phyloP scores from a whole-genome alignment of 2,113 vertebrate genomes.

The Elephantulus edwardii region DNA sequence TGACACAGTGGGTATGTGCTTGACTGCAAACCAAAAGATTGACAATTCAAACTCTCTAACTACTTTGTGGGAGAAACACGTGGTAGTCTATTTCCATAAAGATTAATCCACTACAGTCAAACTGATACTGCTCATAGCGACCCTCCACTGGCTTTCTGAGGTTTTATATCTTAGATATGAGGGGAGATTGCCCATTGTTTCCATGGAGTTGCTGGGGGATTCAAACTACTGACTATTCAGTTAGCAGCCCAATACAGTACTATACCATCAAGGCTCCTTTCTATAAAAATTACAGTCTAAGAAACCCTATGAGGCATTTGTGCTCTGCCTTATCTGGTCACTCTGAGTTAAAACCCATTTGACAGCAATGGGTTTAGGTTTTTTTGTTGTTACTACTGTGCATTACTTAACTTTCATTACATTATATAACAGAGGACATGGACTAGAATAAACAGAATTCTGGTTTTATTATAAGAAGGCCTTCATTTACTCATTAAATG shows the following conservation, averaged over 20 bases:
- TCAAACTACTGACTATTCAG: too few species aligned
- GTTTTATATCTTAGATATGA: too few species aligned
- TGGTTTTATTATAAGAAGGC: conserved; percentile 30
- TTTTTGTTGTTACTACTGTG: background rate
- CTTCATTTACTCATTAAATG: conserved; percentile 14
- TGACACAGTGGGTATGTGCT: background rate
- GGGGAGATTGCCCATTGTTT: too few species aligned
- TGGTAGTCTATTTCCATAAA: background rate
- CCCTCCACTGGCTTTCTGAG: too few species aligned
- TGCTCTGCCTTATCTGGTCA: background rate
- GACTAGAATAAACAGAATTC: conserved; percentile 18
- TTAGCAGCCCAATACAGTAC: too few species aligned
- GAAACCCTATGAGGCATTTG: background rate
- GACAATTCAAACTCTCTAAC: too few species aligned
- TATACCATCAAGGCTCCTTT: background rate
- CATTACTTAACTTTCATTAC: conserved; percentile 37
- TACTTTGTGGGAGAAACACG: background rate
- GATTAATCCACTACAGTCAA: too few species aligned
- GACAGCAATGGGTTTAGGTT: background rate
- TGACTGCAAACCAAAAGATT: background rate
- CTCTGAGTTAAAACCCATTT: background rate
- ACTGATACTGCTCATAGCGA: too few species aligned
- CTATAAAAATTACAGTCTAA: background rate
- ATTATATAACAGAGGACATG: background rate
- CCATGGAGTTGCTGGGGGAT: too few species aligned